Evolutionary conservation across 2,888 invertebrate genomes (phyloP).

Genomic region (Nephrotoma flavescens): DNA sequence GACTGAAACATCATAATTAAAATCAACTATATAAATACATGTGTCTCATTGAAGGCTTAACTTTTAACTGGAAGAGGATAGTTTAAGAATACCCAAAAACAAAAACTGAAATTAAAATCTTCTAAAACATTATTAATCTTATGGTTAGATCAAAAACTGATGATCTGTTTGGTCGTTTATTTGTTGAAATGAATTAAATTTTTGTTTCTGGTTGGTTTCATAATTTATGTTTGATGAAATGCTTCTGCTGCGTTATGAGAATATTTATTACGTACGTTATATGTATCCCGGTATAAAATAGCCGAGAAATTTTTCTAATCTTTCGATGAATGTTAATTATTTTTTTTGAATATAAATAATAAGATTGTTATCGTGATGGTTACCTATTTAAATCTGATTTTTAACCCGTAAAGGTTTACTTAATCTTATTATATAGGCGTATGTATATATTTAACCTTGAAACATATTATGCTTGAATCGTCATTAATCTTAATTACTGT

Average conservation of each 20-base stretch:
- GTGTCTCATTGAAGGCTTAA: background rate
- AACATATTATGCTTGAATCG: background rate
- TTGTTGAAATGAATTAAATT: background rate
- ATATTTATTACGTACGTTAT: background rate
- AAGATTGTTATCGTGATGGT: background rate
- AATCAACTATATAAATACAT: background rate
- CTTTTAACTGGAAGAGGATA: background rate
- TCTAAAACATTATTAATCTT: background rate
- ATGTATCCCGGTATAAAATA: background rate
- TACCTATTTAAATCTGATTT: background rate
- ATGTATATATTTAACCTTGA: background rate
- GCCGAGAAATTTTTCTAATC: background rate
- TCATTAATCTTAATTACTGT: background rate
- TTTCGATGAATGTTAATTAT: background rate
- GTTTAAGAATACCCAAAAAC: background rate
- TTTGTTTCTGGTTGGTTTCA: background rate
- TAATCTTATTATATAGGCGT: background rate
- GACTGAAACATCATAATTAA: background rate
- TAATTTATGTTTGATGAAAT: background rate
- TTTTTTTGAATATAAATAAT: background rate
- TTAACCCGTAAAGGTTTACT: background rate
- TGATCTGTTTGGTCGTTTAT: background rate
- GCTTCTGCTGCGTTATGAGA: background rate
- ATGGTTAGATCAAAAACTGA: background rate
- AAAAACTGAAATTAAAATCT: background rate